phyloP scores from a whole-genome alignment of 2,888 invertebrate genomes.

The Noctua fimbriata region DNA sequence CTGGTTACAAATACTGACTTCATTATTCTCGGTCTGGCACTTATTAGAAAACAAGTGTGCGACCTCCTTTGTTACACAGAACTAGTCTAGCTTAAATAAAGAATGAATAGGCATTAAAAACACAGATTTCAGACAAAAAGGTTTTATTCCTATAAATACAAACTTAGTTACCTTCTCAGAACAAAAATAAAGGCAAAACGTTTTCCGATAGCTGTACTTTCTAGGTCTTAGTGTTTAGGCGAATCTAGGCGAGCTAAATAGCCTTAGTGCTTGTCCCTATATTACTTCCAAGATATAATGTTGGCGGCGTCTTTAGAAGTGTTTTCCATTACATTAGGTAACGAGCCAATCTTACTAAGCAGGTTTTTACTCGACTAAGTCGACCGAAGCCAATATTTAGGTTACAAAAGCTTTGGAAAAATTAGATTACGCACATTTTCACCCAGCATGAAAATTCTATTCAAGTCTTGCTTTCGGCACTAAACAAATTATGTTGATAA shows the following conservation, averaged over 20 bases:
- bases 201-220: conserved; percentile 56
- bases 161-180: conserved; percentile 30
- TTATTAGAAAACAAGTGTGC: not conserved
- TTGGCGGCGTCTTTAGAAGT: conserved; percentile 77
- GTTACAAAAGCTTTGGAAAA: conserved; percentile 74
- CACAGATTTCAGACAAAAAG: conserved; percentile 29
- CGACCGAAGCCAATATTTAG: conserved; percentile 76
- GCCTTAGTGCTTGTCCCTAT: conserved; percentile 55
- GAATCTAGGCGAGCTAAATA: conserved; percentile 68
- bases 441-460: conserved; percentile 30
- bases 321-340: conserved; percentile 84
- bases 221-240: conserved; percentile 56
- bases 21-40: not conserved
- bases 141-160: conserved; percentile 19
- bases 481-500: conserved; percentile 33
- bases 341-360: conserved; percentile 80
- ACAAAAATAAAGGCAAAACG: conserved; percentile 55
- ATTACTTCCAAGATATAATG: conserved; percentile 69
- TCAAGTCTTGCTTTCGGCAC: not conserved
- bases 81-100: conserved; percentile 21
- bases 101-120: conserved; percentile 11
- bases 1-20: not conserved
- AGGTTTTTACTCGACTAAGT: conserved; percentile 70
- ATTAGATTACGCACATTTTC: conserved; percentile 73
- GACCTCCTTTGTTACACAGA: not conserved